Percentiles rank a stretch among this genome's conserved stretches.
phyloP scores from a whole-genome alignment of 2,888 invertebrate species.

The Cephus nigrinus region DNA sequence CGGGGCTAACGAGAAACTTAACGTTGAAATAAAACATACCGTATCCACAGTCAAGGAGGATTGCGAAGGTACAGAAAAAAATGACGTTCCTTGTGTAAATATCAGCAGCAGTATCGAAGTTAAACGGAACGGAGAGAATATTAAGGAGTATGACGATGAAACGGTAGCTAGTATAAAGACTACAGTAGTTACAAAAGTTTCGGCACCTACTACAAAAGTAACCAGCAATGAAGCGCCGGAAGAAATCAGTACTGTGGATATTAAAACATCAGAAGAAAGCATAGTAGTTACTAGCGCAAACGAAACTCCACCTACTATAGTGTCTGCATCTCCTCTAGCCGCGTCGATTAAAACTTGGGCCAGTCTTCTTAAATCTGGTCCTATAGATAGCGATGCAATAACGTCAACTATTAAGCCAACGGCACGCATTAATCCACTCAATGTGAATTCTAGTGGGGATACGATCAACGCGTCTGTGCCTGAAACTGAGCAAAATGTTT shows the following conservation, averaged over 20 bases:
- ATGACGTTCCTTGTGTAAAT: conserved; percentile 46
- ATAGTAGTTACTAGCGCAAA: background rate
- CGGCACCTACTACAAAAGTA: conserved; percentile 35
- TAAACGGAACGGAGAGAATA: conserved; percentile 48
- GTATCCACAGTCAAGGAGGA: conserved; percentile 47
- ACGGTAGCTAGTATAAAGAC: conserved; percentile 29
- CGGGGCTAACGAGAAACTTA: conserved; percentile 11
- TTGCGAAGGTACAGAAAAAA: conserved; percentile 44
- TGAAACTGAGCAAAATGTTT: background rate
- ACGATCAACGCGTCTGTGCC: conserved; percentile 2
- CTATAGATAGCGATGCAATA: conserved; percentile 17
- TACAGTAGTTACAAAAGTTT: conserved; percentile 36
- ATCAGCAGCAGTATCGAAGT: conserved; percentile 53
- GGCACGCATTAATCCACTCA: conserved; percentile 49
- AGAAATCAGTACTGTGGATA: background rate
- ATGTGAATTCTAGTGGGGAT: conserved; percentile 20
- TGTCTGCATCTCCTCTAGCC: conserved; percentile 31
- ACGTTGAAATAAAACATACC: conserved; percentile 50
- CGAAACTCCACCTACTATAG: conserved; percentile 26
- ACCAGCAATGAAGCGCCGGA: conserved; percentile 28
- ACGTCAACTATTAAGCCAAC: conserved; percentile 45
- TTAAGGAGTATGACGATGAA: conserved; percentile 42
- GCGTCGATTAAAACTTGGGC: conserved; percentile 57
- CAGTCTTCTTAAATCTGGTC: conserved; percentile 54
- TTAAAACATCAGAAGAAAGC: background rate